These are phyloP conservation scores for Hydropotes inermis DNA, from an alignment of 2,113 vertebrate species.

Conservation along the genomic window DNA sequence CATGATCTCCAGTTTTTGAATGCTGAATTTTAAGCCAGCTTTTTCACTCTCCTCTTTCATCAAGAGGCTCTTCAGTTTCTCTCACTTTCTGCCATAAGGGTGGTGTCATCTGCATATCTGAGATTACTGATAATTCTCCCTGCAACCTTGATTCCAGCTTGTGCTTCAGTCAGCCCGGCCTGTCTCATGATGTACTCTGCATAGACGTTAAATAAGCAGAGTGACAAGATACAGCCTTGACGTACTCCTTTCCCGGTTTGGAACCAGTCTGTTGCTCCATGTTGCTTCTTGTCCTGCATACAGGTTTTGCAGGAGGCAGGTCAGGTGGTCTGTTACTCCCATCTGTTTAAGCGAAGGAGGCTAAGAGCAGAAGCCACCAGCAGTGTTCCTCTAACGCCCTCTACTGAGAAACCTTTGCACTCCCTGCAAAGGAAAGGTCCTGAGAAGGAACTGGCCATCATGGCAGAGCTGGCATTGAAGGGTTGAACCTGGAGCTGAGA, in stretches of 20 bases:
- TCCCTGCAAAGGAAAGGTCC: neutral
- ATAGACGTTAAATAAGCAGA: neutral
- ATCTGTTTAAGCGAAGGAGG: neutral
- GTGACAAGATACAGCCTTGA: neutral
- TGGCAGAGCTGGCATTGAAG: neutral
- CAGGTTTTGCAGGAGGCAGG: neutral
- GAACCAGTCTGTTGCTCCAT: neutral
- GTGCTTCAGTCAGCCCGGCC: fast-evolving
- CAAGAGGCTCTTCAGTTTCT: neutral
- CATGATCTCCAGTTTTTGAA: neutral
- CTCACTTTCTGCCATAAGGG: neutral
- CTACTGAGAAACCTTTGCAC: neutral
- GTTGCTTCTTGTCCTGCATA: neutral
- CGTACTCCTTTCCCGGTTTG: neutral
- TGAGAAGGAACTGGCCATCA: neutral
- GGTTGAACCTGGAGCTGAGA: neutral
- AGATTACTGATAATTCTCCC: neutral
- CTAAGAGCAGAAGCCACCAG: neutral
- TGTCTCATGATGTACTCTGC: neutral
- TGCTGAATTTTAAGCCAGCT: neutral
- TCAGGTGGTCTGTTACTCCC: neutral
- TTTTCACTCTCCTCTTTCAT: neutral
- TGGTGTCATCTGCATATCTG: neutral
- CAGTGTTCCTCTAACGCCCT: neutral
- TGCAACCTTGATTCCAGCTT: neutral